Evolutionary conservation across 2,113 vertebrate genomes (phyloP), one percentile per base, ranked within the genome.

Genomic region (Carassius gibelio): DNA sequence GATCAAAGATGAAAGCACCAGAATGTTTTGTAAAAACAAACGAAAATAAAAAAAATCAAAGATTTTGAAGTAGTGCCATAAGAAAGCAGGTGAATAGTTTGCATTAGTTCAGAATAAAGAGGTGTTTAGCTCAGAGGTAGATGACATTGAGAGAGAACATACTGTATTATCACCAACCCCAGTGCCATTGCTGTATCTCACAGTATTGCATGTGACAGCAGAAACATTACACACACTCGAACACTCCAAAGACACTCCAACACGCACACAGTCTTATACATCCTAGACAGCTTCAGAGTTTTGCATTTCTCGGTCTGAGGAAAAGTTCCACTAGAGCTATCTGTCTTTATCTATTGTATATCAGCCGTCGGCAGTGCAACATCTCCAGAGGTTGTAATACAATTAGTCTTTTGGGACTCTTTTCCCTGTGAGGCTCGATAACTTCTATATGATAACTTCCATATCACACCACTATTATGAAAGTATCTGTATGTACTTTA

Each of bases 101-200:
- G 62, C 75, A 36, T 6, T 36, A 74, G 75, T 69, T 72, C 59
- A 82, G 85, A 79, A 81, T 77, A 91, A 61, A 84, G 7, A 77
- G 17, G 77, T 75, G 7, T 19, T 86, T 55, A 79, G 88, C 55
- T 77, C 71, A 92, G 94, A 94, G 94, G 94, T 94, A 94, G 94
- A 93, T 94, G 88, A 89, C 86, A 84, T 62, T 45, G 34, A 75
- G 42, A 71, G 62, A 71, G 75, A 68, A 50, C 57, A 61, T n/a
- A 10, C 42, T 42, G 42, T 42, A 8, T 30, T 23, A 17, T 83
- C 86, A 82, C 88, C 57, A 72, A 68, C 75, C 77, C 62, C 75
- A 81, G 85, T 89, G 89, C 91, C 88, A 80, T 84, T 89, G 89
- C 87, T 90, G 86, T 90, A 86, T 81, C 77, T 89, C 88, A 80